A percentile compares a stretch with the other conserved stretches of the same genome.
Evolutionary conservation across 2,113 vertebrate genomes (phyloP).

Genomic region (Petaurus breviceps): DNA sequence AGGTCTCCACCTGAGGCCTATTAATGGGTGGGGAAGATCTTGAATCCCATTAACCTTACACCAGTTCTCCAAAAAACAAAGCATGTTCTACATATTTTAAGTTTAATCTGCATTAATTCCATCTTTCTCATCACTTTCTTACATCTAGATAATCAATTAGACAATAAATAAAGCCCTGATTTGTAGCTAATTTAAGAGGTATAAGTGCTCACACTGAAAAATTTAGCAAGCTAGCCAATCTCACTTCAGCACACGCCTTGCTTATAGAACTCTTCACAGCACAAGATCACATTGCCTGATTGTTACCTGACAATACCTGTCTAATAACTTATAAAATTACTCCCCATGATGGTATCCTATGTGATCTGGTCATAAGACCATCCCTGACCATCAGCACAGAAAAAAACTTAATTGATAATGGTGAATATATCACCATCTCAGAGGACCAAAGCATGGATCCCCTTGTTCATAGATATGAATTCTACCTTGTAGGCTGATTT

Average conservation of each 20-base stretch:
- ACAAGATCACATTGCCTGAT: not conserved
- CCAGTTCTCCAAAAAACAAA: not conserved
- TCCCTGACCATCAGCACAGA: not conserved
- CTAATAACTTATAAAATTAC: not conserved
- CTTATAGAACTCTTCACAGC: not conserved
- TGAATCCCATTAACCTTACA: no score
- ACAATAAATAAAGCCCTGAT: not conserved
- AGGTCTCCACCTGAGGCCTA: no score
- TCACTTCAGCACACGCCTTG: not conserved
- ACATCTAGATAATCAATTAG: not conserved
- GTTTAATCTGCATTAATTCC: not conserved
- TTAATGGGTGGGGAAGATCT: no score
- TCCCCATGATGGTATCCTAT: not conserved
- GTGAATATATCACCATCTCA: not conserved
- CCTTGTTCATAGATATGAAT: not conserved
- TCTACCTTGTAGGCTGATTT: slow-evolving; percentile 12
- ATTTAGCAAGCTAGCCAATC: not conserved
- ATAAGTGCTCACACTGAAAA: not conserved
- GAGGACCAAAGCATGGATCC: not conserved
- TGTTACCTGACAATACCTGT: not conserved
- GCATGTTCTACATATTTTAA: not conserved
- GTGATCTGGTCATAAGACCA: not conserved
- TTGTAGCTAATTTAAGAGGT: not conserved
- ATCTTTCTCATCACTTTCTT: not conserved
- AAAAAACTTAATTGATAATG: not conserved